Percentiles rank a stretch among this genome's conserved stretches.
Conservation (phyloP, 2,113 vertebrate species). For the Oxyura jamaicensis region DNA sequence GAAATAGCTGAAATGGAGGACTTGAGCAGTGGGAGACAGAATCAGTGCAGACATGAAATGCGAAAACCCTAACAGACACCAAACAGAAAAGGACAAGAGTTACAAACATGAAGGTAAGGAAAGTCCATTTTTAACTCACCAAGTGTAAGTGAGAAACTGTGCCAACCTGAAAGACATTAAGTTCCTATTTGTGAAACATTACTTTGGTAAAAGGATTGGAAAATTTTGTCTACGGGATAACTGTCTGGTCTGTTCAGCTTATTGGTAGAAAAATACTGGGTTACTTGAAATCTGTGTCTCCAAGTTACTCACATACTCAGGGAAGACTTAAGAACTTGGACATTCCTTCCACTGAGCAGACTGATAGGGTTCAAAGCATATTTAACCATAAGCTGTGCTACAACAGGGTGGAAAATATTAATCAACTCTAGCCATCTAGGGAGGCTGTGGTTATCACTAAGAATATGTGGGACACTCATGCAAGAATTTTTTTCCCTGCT, state of each 20-base stretch:
- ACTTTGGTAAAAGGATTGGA: neutral
- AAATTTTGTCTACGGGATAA: neutral
- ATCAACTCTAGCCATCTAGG: slow-evolving; percentile 26
- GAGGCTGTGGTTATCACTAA: slow-evolving; percentile 43
- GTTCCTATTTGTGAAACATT: neutral
- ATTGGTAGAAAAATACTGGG: neutral
- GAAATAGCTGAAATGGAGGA: neutral
- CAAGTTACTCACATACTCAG: neutral
- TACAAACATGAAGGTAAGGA: neutral
- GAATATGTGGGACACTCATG: slow-evolving; percentile 9
- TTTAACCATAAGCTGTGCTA: slow-evolving; percentile 11
- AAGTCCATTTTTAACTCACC: neutral
- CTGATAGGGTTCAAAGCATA: slow-evolving; percentile 41
- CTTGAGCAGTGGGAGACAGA: neutral
- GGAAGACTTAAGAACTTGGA: slow-evolving; percentile 32
- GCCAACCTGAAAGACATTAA: neutral
- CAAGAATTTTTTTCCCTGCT: slow-evolving; percentile 24
- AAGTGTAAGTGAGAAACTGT: neutral
- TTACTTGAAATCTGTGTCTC: slow-evolving; percentile 20
- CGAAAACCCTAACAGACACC: accelerated
- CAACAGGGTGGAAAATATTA: slow-evolving; percentile 24
- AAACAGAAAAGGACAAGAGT: neutral
- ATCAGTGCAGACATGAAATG: neutral
- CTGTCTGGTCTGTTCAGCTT: neutral
- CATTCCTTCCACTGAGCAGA: slow-evolving; percentile 35